Evolutionary conservation across 1,140 invertebrate species (phyloP), one percentile per base, ranked within the genome.

Genomic region (Leptinotarsa texana): DNA sequence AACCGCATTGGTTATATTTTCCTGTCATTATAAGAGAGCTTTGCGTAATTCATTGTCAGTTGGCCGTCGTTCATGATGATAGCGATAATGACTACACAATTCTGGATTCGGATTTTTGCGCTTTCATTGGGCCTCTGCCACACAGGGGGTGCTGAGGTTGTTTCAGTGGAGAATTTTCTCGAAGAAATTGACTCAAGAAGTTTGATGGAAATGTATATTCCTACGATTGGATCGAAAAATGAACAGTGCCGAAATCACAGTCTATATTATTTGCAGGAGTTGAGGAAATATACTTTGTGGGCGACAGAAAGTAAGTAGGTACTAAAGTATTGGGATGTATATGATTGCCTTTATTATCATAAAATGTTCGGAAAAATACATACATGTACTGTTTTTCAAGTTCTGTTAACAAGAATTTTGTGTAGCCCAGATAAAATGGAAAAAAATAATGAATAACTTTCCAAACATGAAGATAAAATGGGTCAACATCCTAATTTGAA

Each of bases 271-370:
- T 49, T 69, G 22, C 72, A 80, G 22, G 75, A 81, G 18, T 27
- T 80, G 51, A 80, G 67, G 62, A 77, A 81, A 17, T 76, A 79
- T 22, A 77, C 70, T 13, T 18, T 80, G 47, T 81, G 80, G 80
- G 80, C 80, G 1, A 76, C 78, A 24, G 80, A 81, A 76, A 81
- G 80, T 81, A 78, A 76, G 78, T 24, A 24, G 22, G 22, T 79
- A 17, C 6, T 33, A n/a, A 15, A n/a, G 13, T 57, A 17, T n/a
- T 33, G 1, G 1, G 33, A 42, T 42, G 33, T 42, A 3, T 42
- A 11, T 2, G 33, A 42, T 42, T 42, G 33, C 33, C 11, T 42
- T 42, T 11, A 8, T 42, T 42, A 11, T 42, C 8, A 42, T 42
- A 42, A 11, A 1, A 1, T 3, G 8, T 42, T 42, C 1, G 1